Conservation (phyloP, 2,797 vertebrate species). For the Gallinago stenura region DNA sequence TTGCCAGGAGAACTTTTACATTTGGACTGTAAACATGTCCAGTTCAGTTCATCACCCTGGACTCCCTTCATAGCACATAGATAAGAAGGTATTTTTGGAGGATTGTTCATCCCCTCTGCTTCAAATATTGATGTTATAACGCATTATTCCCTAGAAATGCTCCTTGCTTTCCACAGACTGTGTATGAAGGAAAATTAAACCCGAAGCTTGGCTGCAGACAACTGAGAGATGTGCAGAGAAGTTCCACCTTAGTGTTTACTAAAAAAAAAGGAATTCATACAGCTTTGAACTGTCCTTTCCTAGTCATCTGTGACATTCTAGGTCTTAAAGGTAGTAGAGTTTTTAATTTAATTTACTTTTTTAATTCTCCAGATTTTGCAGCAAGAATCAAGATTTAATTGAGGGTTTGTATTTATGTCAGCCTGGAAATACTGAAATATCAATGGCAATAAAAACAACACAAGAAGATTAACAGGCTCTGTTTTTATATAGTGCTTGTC, state of each 20-base stretch:
- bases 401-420: neutral
- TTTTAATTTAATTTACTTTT: neutral
- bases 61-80: neutral
- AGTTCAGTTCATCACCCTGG: neutral
- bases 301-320: neutral
- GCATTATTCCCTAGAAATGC: neutral
- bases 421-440: neutral
- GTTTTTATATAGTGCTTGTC: rapidly evolving
- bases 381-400: neutral
- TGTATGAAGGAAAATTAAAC: neutral
- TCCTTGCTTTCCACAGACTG: neutral
- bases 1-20: neutral
- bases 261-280: neutral
- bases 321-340: neutral
- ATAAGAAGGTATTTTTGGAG: neutral
- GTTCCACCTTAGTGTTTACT: rapidly evolving
- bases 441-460: neutral
- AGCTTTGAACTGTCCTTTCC: neutral
- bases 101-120: neutral
- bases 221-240: neutral
- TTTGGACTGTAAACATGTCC: neutral
- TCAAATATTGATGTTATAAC: neutral
- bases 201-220: neutral
- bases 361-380: neutral
- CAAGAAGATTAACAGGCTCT: neutral